phyloP scores from a whole-genome alignment of 2,888 invertebrate genomes.

The Hydropsyche betteni region DNA sequence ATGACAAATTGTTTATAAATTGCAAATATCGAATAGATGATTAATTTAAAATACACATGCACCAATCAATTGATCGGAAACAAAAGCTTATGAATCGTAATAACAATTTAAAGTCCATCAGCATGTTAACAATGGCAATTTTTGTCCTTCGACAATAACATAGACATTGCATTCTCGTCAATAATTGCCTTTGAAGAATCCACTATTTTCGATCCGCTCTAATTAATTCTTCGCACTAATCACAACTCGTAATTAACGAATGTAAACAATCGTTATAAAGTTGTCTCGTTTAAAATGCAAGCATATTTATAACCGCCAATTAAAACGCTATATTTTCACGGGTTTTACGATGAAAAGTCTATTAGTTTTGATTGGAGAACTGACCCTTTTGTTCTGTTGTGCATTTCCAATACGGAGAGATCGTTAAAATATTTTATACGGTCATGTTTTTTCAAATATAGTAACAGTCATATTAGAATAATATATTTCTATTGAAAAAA shows the following conservation, averaged over 20 bases:
- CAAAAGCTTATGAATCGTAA: too few relatives aligned
- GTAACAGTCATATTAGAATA: neutral
- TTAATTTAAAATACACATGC: too few relatives aligned
- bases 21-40: too few relatives aligned
- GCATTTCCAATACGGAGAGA: neutral
- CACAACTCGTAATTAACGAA: neutral
- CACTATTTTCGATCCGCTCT: neutral
- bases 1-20: too few relatives aligned
- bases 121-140: neutral
- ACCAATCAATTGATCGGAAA: too few relatives aligned
- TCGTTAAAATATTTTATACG: neutral
- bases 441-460: neutral
- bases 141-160: conserved; percentile 8
- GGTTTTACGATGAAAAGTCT: neutral
- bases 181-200: conserved; percentile 17
- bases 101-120: too few relatives aligned
- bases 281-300: neutral
- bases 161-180: neutral
- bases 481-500: neutral
- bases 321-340: neutral
- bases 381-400: too few relatives aligned
- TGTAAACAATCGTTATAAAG: conserved; percentile 15
- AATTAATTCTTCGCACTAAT: neutral
- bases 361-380: too few relatives aligned
- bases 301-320: neutral